phyloP scores from a whole-genome alignment of 2,888 invertebrate genomes.

The Stenchaetothrips biformis region DNA sequence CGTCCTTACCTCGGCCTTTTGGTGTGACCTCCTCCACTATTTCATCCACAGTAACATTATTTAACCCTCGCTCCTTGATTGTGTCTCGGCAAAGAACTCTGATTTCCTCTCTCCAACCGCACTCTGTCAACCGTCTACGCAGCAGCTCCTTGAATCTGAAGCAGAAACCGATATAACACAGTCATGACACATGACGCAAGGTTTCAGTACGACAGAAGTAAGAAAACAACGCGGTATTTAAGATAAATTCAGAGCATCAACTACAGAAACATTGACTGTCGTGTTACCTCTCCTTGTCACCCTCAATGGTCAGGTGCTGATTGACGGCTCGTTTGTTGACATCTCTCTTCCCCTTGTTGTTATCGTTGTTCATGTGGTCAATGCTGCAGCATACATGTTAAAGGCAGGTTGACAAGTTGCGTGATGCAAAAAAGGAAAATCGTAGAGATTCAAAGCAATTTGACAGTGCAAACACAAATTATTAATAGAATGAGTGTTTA shows the following conservation, averaged over 20 bases:
- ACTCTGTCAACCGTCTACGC: constrained; percentile 27
- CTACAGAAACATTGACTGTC: too few species aligned
- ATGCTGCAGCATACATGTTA: background rate
- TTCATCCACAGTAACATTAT: constrained; percentile 29
- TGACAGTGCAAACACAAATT: background rate
- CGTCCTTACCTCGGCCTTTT: constrained; percentile 27
- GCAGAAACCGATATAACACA: background rate
- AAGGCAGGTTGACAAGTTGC: background rate
- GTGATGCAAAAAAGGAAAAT: background rate
- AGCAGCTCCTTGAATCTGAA: constrained; percentile 28
- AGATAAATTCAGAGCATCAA: too few species aligned
- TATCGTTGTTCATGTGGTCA: background rate
- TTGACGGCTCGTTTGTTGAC: background rate
- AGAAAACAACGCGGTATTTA: too few species aligned
- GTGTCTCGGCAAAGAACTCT: constrained; percentile 22
- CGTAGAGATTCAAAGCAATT: background rate
- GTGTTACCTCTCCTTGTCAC: background rate
- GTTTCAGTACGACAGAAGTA: too few species aligned
- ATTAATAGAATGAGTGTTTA: background rate
- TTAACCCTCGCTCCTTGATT: constrained; percentile 15
- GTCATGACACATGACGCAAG: background rate
- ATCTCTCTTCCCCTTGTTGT: background rate
- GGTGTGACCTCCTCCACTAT: constrained; percentile 29
- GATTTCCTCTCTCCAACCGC: constrained; percentile 29
- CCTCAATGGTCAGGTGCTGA: background rate